Evolutionary conservation across 2,113 vertebrate species (phyloP).

Genomic region (Carlito syrichta): DNA sequence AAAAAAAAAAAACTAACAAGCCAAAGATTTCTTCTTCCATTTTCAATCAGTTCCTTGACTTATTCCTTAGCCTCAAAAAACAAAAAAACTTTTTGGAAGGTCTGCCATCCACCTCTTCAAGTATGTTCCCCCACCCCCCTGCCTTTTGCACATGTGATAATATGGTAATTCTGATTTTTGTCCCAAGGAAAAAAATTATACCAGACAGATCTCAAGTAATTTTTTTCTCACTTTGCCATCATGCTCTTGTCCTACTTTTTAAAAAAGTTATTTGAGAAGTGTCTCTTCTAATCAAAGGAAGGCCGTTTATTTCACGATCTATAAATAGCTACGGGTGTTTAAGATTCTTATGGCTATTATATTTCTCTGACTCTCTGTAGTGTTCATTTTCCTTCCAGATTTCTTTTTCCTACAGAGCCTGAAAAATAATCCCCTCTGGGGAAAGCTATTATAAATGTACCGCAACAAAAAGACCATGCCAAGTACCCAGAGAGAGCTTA

Average conservation of each 20-base stretch:
- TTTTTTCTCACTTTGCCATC: background rate
- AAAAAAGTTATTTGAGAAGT: slow-evolving; percentile 29
- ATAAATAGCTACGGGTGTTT: slow-evolving; percentile 40
- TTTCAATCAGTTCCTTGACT: background rate
- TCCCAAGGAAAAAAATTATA: background rate
- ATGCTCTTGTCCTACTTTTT: slow-evolving; percentile 37
- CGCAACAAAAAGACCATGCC: background rate
- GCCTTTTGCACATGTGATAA: background rate
- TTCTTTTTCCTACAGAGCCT: background rate
- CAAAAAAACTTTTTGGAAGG: background rate
- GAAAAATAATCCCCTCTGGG: background rate
- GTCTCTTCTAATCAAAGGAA: slow-evolving; percentile 51
- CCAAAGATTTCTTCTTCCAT: background rate
- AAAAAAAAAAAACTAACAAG: background rate
- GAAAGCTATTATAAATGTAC: background rate
- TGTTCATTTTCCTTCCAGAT: slow-evolving; percentile 22
- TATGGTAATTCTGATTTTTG: slow-evolving; percentile 23
- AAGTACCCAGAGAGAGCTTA: background rate
- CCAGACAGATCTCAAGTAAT: slow-evolving; percentile 6
- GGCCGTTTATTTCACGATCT: slow-evolving; percentile 49
- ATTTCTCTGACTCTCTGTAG: background rate
- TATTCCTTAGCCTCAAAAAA: background rate
- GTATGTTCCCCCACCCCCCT: background rate
- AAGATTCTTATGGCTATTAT: slow-evolving; percentile 20
- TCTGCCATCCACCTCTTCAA: background rate